These are phyloP conservation scores for Lissonota sp. DNA, from an alignment of 2,888 invertebrate genomes.

Conservation along the genomic window DNA sequence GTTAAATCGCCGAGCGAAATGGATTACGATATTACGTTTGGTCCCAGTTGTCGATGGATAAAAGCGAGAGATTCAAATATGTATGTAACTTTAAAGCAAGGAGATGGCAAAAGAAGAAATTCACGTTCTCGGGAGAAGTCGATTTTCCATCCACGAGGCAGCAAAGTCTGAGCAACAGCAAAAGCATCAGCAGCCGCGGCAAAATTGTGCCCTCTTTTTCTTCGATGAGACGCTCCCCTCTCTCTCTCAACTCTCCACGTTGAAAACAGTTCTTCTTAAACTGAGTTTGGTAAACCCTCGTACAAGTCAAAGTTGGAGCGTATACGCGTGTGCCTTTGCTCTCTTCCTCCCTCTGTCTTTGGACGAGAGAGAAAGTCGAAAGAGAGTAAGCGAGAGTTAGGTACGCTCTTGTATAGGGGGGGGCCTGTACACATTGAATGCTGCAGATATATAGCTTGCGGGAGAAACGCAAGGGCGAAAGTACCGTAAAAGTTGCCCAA, in stretches of 20 bases:
- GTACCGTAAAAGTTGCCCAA: constrained; percentile 82
- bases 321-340: constrained; percentile 65
- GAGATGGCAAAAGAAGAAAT: constrained; percentile 37
- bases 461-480: constrained; percentile 73
- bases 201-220: constrained; percentile 51
- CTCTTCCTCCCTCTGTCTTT: constrained; percentile 16
- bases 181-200: constrained; percentile 56
- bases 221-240: constrained; percentile 9
- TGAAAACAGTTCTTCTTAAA: constrained; percentile 83
- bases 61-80: constrained; percentile 6
- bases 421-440: constrained; percentile 59
- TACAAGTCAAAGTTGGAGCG: constrained; percentile 82
- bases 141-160: constrained; percentile 55
- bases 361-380: constrained; percentile 26
- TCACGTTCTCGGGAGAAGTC: constrained; percentile 50
- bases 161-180: constrained; percentile 60
- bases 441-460: constrained; percentile 37
- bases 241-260: constrained; percentile 61
- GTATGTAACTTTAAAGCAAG: constrained; percentile 35
- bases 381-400: constrained; percentile 56
- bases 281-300: constrained; percentile 82
- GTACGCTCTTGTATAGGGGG: constrained; percentile 36
- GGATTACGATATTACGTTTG: no score
- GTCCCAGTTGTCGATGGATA: no score
- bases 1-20: no score